Conservation (phyloP, 2,888 invertebrate genomes). For the Orchesella flavescens region DNA sequence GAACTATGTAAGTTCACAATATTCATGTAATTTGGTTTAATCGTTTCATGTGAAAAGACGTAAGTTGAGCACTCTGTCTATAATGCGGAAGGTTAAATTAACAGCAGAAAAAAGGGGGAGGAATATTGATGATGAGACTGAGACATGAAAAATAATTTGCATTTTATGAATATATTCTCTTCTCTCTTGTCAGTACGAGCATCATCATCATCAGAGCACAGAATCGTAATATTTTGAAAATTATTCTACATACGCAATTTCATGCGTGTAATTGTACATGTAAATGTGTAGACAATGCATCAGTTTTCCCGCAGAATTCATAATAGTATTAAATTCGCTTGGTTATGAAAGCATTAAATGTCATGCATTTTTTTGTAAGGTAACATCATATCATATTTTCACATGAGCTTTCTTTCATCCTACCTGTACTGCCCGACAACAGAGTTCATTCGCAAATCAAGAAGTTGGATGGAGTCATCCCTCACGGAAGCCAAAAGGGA, state of each 20-base stretch:
- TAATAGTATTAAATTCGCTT: too few species aligned
- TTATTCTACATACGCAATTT: too few species aligned
- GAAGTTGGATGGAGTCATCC: constrained; percentile 94
- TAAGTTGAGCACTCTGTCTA: too few species aligned
- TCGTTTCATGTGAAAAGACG: constrained; percentile 12
- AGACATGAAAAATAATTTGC: constrained; percentile 59
- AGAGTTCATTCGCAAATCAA: constrained; percentile 95
- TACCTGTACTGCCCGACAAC: constrained; percentile 92
- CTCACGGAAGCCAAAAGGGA: constrained; percentile 93
- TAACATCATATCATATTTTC: neutral
- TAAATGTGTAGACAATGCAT: too few species aligned
- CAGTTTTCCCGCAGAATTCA: too few species aligned
- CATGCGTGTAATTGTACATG: too few species aligned
- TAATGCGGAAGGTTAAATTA: constrained; percentile 46
- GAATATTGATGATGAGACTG: constrained; percentile 48
- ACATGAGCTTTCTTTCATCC: constrained; percentile 73
- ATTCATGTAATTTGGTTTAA: constrained; percentile 6
- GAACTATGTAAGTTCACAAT: neutral
- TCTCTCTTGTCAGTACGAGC: neutral
- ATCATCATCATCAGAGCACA: neutral
- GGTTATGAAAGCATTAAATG: too few species aligned
- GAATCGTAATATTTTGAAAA: too few species aligned
- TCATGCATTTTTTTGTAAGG: neutral
- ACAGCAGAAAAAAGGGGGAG: constrained; percentile 42
- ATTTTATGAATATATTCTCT: constrained; percentile 35